phyloP scores from a whole-genome alignment of 2,888 invertebrate species.

The Stratiomys singularior region DNA sequence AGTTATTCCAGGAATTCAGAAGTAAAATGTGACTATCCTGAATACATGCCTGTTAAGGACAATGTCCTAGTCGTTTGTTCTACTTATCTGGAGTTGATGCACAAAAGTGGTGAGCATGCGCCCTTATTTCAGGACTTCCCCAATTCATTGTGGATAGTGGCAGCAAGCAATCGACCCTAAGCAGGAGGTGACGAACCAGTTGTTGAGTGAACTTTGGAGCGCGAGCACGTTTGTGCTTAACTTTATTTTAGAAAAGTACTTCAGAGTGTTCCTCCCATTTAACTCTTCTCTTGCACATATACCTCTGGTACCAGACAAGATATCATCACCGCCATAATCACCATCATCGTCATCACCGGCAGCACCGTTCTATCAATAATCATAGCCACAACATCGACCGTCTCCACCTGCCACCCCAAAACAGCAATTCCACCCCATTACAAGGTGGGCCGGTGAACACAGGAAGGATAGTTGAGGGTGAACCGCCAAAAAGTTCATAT shows the following conservation, averaged over 20 bases:
- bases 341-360: conserved; percentile 34
- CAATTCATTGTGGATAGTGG: conserved; percentile 6
- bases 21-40: neutral
- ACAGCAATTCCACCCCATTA: conserved; percentile 20
- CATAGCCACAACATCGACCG: neutral
- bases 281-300: conserved; percentile 27
- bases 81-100: conserved; percentile 25
- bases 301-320: conserved; percentile 11
- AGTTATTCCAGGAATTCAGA: too few relatives aligned
- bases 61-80: conserved; percentile 19
- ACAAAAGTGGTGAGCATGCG: conserved; percentile 49
- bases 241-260: conserved; percentile 35
- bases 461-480: conserved; percentile 38
- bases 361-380: conserved; percentile 25
- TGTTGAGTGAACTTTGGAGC: conserved; percentile 52
- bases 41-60: conserved; percentile 17
- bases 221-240: conserved; percentile 48
- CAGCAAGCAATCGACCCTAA: conserved; percentile 16
- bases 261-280: conserved; percentile 41
- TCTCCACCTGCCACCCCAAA: conserved; percentile 8
- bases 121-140: neutral
- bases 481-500: conserved; percentile 45
- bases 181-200: conserved; percentile 47
- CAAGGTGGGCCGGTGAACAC: conserved; percentile 20
- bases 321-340: conserved; percentile 37